Percentiles rank a stretch among this genome's conserved stretches.
Conservation (phyloP, 1,140 invertebrate species). For the Orchestia grillus region DNA sequence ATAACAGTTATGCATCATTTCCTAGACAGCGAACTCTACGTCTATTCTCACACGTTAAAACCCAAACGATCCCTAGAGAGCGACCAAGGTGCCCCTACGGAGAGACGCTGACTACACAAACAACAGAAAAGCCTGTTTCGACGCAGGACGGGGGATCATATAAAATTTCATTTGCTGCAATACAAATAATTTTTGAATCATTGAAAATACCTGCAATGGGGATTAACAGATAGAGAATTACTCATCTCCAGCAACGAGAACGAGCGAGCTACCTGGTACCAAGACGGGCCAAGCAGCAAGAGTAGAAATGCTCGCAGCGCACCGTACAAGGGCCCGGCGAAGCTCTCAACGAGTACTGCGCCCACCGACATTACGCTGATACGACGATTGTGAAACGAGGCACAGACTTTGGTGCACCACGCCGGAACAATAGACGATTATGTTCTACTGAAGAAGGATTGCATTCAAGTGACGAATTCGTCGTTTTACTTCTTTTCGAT, state of each 20-base stretch:
- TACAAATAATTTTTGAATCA: background rate
- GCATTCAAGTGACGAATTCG: background rate
- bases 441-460: background rate
- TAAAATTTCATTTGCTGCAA: background rate
- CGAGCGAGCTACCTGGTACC: conserved; percentile 26
- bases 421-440: background rate
- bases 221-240: background rate
- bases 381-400: background rate
- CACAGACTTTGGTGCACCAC: background rate
- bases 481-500: background rate
- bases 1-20: background rate
- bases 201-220: background rate
- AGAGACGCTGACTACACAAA: background rate
- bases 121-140: background rate
- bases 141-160: background rate
- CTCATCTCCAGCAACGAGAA: background rate
- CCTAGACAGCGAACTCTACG: background rate
- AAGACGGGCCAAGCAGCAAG: conserved; percentile 5
- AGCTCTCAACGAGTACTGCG: conserved; percentile 27
- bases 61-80: background rate
- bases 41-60: background rate
- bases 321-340: background rate
- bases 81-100: background rate
- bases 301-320: conserved; percentile 3
- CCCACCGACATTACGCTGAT: background rate